Evolutionary conservation across 2,113 vertebrate genomes (phyloP), one percentile per base, ranked within the genome.

Genomic region (Xenus cinereus): DNA sequence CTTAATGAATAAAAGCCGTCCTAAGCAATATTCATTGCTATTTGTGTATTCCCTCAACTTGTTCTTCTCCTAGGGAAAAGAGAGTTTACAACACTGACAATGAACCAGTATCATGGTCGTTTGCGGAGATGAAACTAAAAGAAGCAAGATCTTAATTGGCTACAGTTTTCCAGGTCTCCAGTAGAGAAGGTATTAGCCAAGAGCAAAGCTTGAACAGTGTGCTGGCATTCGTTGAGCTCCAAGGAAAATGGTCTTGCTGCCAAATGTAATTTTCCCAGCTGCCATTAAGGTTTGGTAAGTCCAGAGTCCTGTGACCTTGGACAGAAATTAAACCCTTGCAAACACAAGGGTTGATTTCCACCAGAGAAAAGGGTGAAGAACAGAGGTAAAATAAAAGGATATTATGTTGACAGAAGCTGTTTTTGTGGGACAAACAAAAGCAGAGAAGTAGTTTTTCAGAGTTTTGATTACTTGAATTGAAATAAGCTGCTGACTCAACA

Each of bases 401-500:
- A 86, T 60, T 45, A 85, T 46, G 18, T 87, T 88, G 78, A 85
- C 41, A 94, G 66, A 91, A 94, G 60, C 64, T 62, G 48, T 28
- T 94, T 92, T 86, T 68, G 89, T 82, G 45, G 69, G 45, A 32
- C 39, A 90, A 93, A 97, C 69, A 87, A 95, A 93, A 80, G 89
- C 33, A 76, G 45, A 57, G 64, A 76, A 84, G 60, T 84, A 82
- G 72, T 79, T 87, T 96, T 93, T 92, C 90, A 87, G 68, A 86
- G 73, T 94, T 97, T 84, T 93, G 76, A 93, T 93, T 78, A 93
- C 83, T 76, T 68, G 76, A 95, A 75, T 68, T 91, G 80, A 96
- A 92, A 92, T 77, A 91, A 90, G 74, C 73, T 95, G 96, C 94
- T 97, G 94, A 97, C 62, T 95, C 83, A 72, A 94, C 60, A 95